These are phyloP conservation scores for Todiramphus saurophagus DNA, from an alignment of 2,113 vertebrate genomes.

Conservation along the genomic window DNA sequence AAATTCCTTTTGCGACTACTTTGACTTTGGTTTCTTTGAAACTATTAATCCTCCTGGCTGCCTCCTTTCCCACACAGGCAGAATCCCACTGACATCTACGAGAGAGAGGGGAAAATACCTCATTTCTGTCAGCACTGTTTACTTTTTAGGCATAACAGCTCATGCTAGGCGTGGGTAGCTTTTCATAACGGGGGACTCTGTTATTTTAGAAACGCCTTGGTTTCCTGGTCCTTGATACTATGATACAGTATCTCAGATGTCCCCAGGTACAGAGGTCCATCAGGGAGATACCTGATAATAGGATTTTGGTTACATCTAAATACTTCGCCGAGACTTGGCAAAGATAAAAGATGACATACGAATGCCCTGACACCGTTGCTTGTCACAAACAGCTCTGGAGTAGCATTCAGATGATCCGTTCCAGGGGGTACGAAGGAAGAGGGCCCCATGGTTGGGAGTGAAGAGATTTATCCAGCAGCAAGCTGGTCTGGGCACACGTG, in stretches of 20 bases:
- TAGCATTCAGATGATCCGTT: neutral
- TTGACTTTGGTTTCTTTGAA: neutral
- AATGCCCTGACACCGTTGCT: neutral
- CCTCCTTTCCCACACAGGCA: neutral
- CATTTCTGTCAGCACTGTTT: neutral
- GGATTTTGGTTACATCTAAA: slow-evolving; percentile 7
- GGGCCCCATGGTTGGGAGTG: neutral
- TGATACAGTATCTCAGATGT: neutral
- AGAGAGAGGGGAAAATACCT: neutral
- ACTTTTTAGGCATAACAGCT: neutral
- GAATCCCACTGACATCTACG: neutral
- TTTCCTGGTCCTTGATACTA: neutral
- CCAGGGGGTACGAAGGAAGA: neutral
- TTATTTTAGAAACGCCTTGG: neutral
- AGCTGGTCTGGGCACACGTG: neutral
- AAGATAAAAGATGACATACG: slow-evolving; percentile 24
- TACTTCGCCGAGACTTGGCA: neutral
- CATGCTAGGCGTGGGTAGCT: neutral
- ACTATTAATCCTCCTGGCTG: neutral
- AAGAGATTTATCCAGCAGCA: neutral
- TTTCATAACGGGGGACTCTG: neutral
- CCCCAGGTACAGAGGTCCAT: neutral
- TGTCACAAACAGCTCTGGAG: slow-evolving; percentile 26
- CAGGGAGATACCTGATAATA: neutral
- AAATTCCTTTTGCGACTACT: neutral